Evolutionary conservation across 64 coral and sea anemone species (phyloP), one percentile per base, ranked within the genome.

Genomic region (Pocillopora damicornis): DNA sequence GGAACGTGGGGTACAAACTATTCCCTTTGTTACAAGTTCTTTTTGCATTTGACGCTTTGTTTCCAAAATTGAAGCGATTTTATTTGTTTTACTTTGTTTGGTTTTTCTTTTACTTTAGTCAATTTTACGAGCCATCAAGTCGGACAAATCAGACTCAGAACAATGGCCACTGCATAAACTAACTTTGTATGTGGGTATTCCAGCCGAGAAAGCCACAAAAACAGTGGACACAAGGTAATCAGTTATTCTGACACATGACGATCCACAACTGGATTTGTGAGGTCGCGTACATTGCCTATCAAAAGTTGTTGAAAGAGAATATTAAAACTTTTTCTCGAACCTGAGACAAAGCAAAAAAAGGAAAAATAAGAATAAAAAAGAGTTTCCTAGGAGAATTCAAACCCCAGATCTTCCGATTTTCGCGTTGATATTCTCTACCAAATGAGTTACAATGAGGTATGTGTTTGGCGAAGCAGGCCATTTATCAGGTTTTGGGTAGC

Each of bases 121-220:
- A 18, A 93, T 96, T 64, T 81, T 89, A 45, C 93, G 93, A 72
- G 86, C 88, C 22, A 87, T 87, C 16, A 91, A 95, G 76, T 95
- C 89, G 1, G 93, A 95, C 73, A 91, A 91, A 76, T 95, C 90
- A 1, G 83, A 79, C 59, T 59, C 74, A 37, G 90, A 91, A 64
- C 90, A 91, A 22, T 91, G 94, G 94, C 92, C 94, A n/a, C 22
- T 96, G 12, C 90, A 92, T 79, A 96, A 93, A 83, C 88, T 96
- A 15, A 66, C 87, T 9, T 85, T 87, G 2, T 96, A 87, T n/a
- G 75, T 93, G 11, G 94, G 94, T 51, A 74, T 96, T 2, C 83
- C 86, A 68, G 26, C 58, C 18, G 94, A 96, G 34, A 96, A 93
- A 64, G 69, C 78, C 64, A 87, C 90, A 13, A 96, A 96, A 69